Evolutionary conservation across 2,888 invertebrate genomes (phyloP), one percentile per base, ranked within the genome.

Genomic region (Lamellibrachia satsuma): DNA sequence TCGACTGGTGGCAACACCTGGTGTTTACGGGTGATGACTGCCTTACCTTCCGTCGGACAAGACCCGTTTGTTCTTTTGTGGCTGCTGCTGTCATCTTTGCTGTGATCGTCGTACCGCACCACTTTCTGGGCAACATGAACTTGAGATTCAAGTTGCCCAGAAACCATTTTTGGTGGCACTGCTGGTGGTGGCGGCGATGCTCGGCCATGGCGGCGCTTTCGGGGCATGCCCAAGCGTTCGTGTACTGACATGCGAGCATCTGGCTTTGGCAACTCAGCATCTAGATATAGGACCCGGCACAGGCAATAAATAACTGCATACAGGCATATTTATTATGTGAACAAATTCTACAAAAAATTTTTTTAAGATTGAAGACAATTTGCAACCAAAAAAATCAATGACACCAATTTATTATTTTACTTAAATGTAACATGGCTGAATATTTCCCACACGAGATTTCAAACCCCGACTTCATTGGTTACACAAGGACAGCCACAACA

Each of bases 51-150:
- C 75, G 4, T 75, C 75, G n/a, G 75, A 15, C 75, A n/a, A 75
- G 75, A 75, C 22, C 75, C 75, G 75, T 75, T 75, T 75, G 75
- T 75, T 75, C 75, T n/a, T 75, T n/a, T 75, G 75, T 22, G 75
- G 22, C 22, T 75, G 22, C 22, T 75, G 22, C n/a, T n/a, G 6
- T 75, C 6, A n/a, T 75, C 75, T 11, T 75, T 22, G 22, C 15
- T 75, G 15, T 11, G 75, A 75, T 75, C n/a, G 15, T 75, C 15
- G 75, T 75, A 75, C 75, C 75, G 75, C 22, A 75, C 22, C 15
- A 75, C 75, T n/a, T 75, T 75, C 75, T 22, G 75, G 15, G 75
- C 22, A 11, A 75, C 75, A n/a, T 75, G 15, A 75, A 75, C 75
- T 75, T n/a, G 75, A 75, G 75, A 75, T 75, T 75, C 75, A 22